Base-by-base conservation (phyloP, 2,797 vertebrate species). In the Avahi laniger region DNA sequence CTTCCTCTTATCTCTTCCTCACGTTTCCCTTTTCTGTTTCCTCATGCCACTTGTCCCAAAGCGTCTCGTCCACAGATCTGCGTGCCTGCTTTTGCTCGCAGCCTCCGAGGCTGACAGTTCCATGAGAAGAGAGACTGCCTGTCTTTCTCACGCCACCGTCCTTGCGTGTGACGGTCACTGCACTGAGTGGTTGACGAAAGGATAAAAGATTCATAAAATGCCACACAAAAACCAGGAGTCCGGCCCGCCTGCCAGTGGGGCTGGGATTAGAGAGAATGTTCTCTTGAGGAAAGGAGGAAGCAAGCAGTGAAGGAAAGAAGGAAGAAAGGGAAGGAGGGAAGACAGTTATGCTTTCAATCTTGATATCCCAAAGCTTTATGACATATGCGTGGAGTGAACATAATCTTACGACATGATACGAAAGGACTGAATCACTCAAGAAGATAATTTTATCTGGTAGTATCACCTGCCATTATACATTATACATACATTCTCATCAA, bases 201-300 rank as follows among this genome's bases (percentile, higher is more conserved):
- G 86, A 96, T 65, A 7, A 94, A 91, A 54, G 35, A 38, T 69
- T 93, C 59, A 67, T 94, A 35, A 41, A 80, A 78, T 78, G 89
- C 96, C 89, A 90, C 57, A 46, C 13, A 24, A 54, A 89, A 89
- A 30, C 78, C 30, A 4, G 75, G 80, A 89, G 7, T 33, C 72
- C 73, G 59, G 46, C 52, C 91, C 30, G 63, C n/a, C 48, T 35
- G 48, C 33, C 46, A 17, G 2, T 2, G n/a, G 88, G 35, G 35
- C 69, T 28, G 22, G 20, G 30, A 33, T 28, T 38, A 46, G 10
- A 91, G 43, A 79, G 50, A 86, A 41, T 0, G 5, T 48, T 86
- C 54, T 30, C 28, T 43, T 70, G 17, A 80, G 50, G 52, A 72
- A 69, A 43, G 17, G 41, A 43, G 30, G 14, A 38, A 69, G 52